These are phyloP conservation scores for Scaptomyza flava DNA, from an alignment of 2,888 invertebrate genomes.

Conservation along the genomic window DNA sequence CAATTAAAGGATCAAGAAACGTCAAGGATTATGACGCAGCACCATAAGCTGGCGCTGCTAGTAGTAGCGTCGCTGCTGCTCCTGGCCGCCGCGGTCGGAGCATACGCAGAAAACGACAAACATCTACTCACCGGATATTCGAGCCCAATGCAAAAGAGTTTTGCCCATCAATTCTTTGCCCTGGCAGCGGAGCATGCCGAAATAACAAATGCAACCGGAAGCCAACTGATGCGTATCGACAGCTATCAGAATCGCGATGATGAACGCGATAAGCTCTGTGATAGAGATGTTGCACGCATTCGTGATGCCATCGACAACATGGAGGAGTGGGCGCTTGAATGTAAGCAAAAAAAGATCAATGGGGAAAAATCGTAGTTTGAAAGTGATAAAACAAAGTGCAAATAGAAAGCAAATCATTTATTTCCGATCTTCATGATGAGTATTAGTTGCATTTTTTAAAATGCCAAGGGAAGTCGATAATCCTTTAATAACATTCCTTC, in stretches of 20 bases:
- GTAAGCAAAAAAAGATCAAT: conserved; percentile 66
- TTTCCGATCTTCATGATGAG: no score
- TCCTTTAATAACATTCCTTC: not conserved
- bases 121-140: conserved; percentile 56
- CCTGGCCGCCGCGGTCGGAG: conserved; percentile 8
- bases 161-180: conserved; percentile 77
- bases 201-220: conserved; percentile 27
- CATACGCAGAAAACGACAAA: conserved; percentile 9
- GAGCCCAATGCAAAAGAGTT: conserved; percentile 66
- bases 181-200: conserved; percentile 50
- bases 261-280: conserved; percentile 58
- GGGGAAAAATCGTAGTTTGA: not conserved
- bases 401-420: no score
- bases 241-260: conserved; percentile 39
- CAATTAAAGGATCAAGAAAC: not conserved
- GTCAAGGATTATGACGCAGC: conserved; percentile 47
- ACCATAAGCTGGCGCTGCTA: conserved; percentile 12
- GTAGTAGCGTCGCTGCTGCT: conserved; percentile 41
- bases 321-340: conserved; percentile 83
- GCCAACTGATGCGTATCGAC: conserved; percentile 17
- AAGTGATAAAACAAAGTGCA: not conserved
- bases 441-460: no score
- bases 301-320: conserved; percentile 65
- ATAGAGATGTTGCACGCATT: conserved; percentile 71
- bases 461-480: no score